A percentile compares a stretch with the other conserved stretches of the same genome.
Evolutionary conservation across 35 echinoderm and acorn worm genomes (phyloP).

Genomic region (Holothuria glaberrima): DNA sequence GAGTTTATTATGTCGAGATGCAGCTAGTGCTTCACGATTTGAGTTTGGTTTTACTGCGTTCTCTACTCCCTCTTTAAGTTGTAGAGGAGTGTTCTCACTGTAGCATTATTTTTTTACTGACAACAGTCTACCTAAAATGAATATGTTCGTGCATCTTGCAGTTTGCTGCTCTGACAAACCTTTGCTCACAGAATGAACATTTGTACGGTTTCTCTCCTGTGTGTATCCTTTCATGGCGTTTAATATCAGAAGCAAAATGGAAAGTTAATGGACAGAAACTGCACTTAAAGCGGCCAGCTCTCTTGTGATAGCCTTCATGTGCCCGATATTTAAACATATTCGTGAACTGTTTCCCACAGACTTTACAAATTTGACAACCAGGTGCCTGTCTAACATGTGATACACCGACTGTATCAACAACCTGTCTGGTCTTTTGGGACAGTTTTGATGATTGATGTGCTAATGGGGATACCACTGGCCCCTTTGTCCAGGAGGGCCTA

Average conservation of each 20-base stretch:
- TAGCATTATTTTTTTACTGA: too few relatives aligned
- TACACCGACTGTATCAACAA: too few relatives aligned
- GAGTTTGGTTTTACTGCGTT: too few relatives aligned
- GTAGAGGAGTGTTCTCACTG: too few relatives aligned
- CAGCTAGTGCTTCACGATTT: too few relatives aligned
- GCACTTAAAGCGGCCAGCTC: slow-evolving; percentile 29
- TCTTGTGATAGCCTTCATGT: slow-evolving; percentile 33
- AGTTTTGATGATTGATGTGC: too few relatives aligned
- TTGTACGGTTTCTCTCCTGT: slow-evolving; percentile 50
- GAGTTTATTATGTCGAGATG: too few relatives aligned
- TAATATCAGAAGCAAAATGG: background rate
- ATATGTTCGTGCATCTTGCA: slow-evolving; percentile 17
- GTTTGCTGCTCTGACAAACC: slow-evolving; percentile 20
- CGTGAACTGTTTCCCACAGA: slow-evolving; percentile 41
- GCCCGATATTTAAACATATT: slow-evolving; percentile 7
- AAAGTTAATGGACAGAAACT: slow-evolving; percentile 28
- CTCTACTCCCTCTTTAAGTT: too few relatives aligned
- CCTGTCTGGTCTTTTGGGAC: too few relatives aligned
- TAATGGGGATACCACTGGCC: too few relatives aligned
- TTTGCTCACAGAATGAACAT: slow-evolving; percentile 29
- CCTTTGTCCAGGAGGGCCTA: too few relatives aligned
- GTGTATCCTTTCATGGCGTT: slow-evolving; percentile 23
- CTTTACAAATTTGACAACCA: background rate
- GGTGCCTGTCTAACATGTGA: too few relatives aligned
- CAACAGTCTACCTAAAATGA: slow-evolving; percentile 2